Evolutionary conservation across 2,888 invertebrate genomes (phyloP), one percentile per base, ranked within the genome.

Genomic region (Hirtodrosophila confusa): DNA sequence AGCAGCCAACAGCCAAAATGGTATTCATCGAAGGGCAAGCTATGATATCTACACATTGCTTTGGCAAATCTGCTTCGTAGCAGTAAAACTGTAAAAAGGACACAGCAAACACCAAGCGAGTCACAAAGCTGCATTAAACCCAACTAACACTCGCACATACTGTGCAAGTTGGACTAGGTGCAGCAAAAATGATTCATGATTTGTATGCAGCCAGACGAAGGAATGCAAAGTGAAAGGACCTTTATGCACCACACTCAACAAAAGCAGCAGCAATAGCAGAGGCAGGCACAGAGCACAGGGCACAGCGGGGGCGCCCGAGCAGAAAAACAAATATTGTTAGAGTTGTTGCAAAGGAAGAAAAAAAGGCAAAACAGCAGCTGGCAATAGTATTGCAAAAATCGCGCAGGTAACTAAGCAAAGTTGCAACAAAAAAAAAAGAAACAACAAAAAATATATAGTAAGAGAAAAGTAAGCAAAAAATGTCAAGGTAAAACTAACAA

Each of bases 401-500:
- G 36, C 36, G 49, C 56, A 68, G 68, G 77, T 62, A 78, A 68
- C 75, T 60, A 67, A 67, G 62, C 58, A 70, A 64, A 57, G 50
- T 50, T 61, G 56, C 47, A 64, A 47, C 57, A 48, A 45, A 77
- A 60, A 29, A 44, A 50, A 31, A 60, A 24, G 43, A 58, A 39
- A 43, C 50, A 35, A 36, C 36, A 45, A 11, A 49, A 47, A 48
- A 47, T 53, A 69, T 64, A 65, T 45, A 56, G 58, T 60, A 41
- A 64, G 68, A 56, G 37, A 63, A 73, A 33, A 54, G 40, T 54
- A 47, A 55, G 51, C 70, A 80, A 75, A 75, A 86, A 86, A 86
- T 86, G 87, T 85, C 88, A 85, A 85, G 85, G 88, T 85, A 88
- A 86, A 83, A 78, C 75, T 72, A 77, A 86, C 68, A 74, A 82